Evolutionary conservation across 1,140 invertebrate genomes (phyloP).

Genomic region (Drosophila ficusphila): DNA sequence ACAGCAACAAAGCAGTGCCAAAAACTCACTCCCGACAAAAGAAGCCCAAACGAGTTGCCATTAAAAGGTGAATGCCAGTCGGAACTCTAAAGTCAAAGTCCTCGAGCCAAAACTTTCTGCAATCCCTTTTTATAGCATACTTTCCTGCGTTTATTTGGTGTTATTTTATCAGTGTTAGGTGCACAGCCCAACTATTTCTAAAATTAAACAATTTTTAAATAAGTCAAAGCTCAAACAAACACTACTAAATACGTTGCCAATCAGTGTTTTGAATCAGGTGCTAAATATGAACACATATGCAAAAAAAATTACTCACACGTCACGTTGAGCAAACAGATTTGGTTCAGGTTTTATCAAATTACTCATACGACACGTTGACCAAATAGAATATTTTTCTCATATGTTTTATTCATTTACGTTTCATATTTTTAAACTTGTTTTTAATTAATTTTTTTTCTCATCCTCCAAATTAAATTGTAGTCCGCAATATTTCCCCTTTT

Average conservation of each 20-base stretch:
- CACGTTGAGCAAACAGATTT: too few species aligned
- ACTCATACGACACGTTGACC: conserved; percentile 5
- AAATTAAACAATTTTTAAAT: too few species aligned
- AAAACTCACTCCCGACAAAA: conserved; percentile 46
- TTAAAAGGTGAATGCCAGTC: conserved; percentile 4
- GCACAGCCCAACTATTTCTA: too few species aligned
- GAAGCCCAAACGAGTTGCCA: conserved; percentile 18
- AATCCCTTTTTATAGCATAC: not conserved
- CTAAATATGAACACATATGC: too few species aligned
- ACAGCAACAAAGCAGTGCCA: conserved; percentile 17
- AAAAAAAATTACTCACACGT: too few species aligned
- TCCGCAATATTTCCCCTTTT: not conserved
- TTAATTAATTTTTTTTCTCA: not conserved
- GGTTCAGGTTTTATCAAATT: too few species aligned
- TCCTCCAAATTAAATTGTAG: not conserved
- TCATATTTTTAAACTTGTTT: not conserved
- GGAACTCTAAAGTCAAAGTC: conserved; percentile 13
- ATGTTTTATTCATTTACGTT: too few species aligned
- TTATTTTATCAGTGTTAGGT: too few species aligned
- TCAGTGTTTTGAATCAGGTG: too few species aligned
- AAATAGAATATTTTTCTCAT: too few species aligned
- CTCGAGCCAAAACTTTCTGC: conserved; percentile 14
- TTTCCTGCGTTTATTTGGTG: not conserved
- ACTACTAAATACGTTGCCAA: too few species aligned
- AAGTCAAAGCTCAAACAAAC: too few species aligned